Conservation (phyloP, 2,797 vertebrate species). For the Tiaroga cobitis region DNA sequence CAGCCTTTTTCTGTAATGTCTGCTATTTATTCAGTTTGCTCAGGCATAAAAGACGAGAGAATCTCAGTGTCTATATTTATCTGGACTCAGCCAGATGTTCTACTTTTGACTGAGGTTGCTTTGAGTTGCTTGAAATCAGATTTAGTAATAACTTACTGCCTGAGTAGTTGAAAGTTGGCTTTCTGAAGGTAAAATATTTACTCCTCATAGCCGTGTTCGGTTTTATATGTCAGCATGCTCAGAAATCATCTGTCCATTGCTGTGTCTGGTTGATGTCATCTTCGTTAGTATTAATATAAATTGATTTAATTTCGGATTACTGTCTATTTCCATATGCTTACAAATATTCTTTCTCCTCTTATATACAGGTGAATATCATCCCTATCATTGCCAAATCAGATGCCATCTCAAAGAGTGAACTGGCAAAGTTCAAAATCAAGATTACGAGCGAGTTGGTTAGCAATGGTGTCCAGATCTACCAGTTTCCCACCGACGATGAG, state of each 20-base stretch:
- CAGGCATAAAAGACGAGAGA: constrained; percentile 21
- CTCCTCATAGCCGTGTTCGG: neutral
- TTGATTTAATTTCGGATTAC: neutral
- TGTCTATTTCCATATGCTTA: neutral
- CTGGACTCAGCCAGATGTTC: constrained; percentile 52
- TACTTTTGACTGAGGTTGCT: constrained; percentile 14
- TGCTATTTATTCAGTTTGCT: constrained; percentile 15
- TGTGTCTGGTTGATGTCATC: neutral
- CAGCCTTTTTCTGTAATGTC: neutral
- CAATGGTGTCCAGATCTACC: constrained; percentile 98
- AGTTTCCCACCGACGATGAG: constrained; percentile 97
- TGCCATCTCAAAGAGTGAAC: constrained; percentile 95
- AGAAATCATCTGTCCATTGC: neutral
- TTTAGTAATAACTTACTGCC: constrained; percentile 11
- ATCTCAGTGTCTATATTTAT: constrained; percentile 48
- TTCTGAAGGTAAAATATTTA: constrained; percentile 22
- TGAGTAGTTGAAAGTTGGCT: neutral
- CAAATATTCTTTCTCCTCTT: neutral
- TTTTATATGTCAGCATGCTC: neutral
- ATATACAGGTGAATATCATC: constrained; percentile 93
- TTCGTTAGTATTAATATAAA: neutral
- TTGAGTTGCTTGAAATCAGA: neutral
- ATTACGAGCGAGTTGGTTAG: constrained; percentile 98
- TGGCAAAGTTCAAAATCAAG: constrained; percentile 99
- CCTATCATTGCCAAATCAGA: constrained; percentile 98